Evolutionary conservation across 35 echinoderm and acorn worm genomes (phyloP).

Genomic region (Stichopus chloronotus): DNA sequence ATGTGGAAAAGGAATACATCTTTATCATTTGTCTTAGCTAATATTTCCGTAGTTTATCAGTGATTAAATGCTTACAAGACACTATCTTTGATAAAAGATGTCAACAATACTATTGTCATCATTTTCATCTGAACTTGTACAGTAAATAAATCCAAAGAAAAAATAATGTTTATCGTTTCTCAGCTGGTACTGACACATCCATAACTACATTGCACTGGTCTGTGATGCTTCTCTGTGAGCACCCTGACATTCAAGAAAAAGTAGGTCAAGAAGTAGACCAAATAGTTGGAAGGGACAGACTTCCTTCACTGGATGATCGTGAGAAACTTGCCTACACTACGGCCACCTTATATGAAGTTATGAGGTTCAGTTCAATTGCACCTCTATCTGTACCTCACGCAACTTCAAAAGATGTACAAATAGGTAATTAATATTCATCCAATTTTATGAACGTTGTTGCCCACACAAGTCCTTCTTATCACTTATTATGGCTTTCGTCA

Average conservation of each 20-base stretch:
- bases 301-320: conserved; percentile 50
- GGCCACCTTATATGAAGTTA: not conserved
- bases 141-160: too few relatives aligned
- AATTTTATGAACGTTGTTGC: not conserved
- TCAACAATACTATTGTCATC: too few relatives aligned
- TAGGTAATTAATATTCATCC: not conserved
- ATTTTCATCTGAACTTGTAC: too few relatives aligned
- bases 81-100: too few relatives aligned
- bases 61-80: too few relatives aligned
- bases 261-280: conserved; percentile 71
- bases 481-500: not conserved
- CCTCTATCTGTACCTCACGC: conserved; percentile 29
- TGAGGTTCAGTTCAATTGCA: not conserved
- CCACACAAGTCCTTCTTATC: not conserved
- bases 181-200: conserved; percentile 70
- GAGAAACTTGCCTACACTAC: conserved; percentile 42
- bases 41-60: too few relatives aligned
- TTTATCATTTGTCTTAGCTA: too few relatives aligned
- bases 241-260: conserved; percentile 70
- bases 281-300: conserved; percentile 66
- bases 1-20: too few relatives aligned
- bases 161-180: not conserved
- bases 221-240: conserved; percentile 61
- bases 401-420: conserved; percentile 25
- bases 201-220: conserved; percentile 67